These are phyloP conservation scores for Lamellibrachia satsuma DNA, from an alignment of 2,888 invertebrate species.

Conservation along the genomic window DNA sequence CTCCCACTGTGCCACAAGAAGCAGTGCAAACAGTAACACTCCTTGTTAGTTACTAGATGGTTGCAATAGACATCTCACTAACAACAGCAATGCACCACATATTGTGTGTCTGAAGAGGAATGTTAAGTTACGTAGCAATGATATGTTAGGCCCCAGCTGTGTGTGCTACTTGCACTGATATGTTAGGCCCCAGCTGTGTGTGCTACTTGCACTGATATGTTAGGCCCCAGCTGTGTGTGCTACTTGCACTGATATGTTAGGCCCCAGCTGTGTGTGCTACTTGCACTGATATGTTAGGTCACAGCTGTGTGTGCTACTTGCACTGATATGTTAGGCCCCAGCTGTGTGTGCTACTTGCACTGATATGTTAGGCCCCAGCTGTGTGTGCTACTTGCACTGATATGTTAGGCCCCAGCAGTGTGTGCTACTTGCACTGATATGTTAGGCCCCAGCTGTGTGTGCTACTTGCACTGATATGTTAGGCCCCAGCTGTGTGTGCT, in stretches of 20 bases:
- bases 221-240: not conserved
- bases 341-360: conserved; percentile 52
- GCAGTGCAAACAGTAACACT: too few species aligned
- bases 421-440: conserved; percentile 65
- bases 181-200: not conserved
- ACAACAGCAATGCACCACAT: not conserved
- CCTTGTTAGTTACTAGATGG: not conserved
- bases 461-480: conserved; percentile 65
- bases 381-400: conserved; percentile 64
- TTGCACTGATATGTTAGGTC: conserved; percentile 65
- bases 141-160: too few species aligned
- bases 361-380: conserved; percentile 57
- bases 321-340: conserved; percentile 63
- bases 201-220: too few species aligned
- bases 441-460: not conserved
- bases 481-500: not conserved
- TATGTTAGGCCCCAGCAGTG: conserved; percentile 27
- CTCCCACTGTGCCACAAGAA: too few species aligned
- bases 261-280: not conserved
- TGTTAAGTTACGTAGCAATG: not conserved
- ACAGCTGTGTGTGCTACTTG: conserved; percentile 39
- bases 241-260: conserved; percentile 65
- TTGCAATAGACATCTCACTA: not conserved
- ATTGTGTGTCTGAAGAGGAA: not conserved
- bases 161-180: not conserved